Evolutionary conservation across 2,888 invertebrate species (phyloP), one percentile per base, ranked within the genome.

Genomic region (Stegophylla sp.): DNA sequence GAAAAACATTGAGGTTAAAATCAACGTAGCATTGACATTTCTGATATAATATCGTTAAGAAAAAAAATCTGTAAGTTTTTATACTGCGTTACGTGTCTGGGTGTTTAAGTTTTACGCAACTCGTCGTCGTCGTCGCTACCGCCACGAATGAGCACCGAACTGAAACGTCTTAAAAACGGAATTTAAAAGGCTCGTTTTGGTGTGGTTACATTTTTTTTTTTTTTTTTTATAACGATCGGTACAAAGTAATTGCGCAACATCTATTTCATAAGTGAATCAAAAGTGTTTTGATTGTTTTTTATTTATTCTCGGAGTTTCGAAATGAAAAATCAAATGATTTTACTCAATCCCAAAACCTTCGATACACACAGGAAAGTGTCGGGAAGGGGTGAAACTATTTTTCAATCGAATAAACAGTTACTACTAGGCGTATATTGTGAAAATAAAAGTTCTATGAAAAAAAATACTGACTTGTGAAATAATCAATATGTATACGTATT

Each of bases 131-230:
- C 3, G 7, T 7, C n/a, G n/a, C 34, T 34, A 34, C 34, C 51
- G 74, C 63, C 63, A 75, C 74, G 51, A 69, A 69, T 45, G 56
- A 77, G 56, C 67, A 77, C 34, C 69, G 67, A 77, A 69, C 77
- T 77, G 77, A 69, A 77, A 77, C 67, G 67, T 69, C 45, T 77
- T 69, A 76, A 67, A 76, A 76, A 76, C 66, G 66, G 56, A 76
- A 76, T 66, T 76, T 53, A 53, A 76, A 76, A 76, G 76, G 76
- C 66, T 76, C 56, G 56, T 67, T 76, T 76, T 67, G 43, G 56
- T 56, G 76, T 26, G 66, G 76, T 76, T 43, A 56, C 34, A 34
- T 56, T 56, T 76, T 53, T 66, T 66, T 9, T 53, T 51, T 48
- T 23, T 59, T 28, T 73, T 64, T 64, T 51, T 26, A 9, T 20